phyloP scores from a whole-genome alignment of 2,797 vertebrate genomes.

The Sebastolobus altivelis region DNA sequence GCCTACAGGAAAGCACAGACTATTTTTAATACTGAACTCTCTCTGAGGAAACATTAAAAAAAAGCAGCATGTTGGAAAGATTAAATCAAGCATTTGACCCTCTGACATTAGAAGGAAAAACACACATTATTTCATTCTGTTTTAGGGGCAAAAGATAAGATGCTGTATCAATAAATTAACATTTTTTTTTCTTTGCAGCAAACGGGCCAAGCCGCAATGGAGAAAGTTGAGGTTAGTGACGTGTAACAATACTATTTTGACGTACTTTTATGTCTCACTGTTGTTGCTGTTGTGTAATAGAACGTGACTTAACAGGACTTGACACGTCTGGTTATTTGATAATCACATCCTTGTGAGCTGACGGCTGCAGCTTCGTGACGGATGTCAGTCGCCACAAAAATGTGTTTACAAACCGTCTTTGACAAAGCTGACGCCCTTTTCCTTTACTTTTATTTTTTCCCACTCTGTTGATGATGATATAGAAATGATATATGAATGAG shows the following conservation, averaged over 20 bases:
- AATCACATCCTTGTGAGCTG: fast-evolving
- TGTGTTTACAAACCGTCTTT: too few species aligned
- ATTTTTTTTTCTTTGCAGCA: conserved; percentile 50
- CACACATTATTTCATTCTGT: background rate
- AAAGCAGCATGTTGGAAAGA: background rate
- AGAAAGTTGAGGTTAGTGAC: conserved; percentile 71
- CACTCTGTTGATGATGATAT: too few species aligned
- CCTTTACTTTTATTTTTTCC: too few species aligned
- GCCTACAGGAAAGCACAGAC: background rate
- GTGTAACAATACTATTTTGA: background rate
- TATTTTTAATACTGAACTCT: background rate
- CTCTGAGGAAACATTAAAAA: background rate
- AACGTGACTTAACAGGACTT: too few species aligned
- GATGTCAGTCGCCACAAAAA: too few species aligned
- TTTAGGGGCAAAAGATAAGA: background rate
- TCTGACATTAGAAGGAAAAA: background rate
- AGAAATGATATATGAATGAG: too few species aligned
- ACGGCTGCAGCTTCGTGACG: too few species aligned
- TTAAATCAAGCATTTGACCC: background rate
- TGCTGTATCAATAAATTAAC: background rate
- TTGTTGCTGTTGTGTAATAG: too few species aligned
- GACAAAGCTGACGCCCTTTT: too few species aligned
- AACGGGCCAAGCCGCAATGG: conserved; percentile 28
- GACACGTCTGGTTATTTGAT: too few species aligned
- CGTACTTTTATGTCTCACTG: background rate